Conservation (phyloP, 2,888 invertebrate genomes). For the Philereme vetulata region DNA sequence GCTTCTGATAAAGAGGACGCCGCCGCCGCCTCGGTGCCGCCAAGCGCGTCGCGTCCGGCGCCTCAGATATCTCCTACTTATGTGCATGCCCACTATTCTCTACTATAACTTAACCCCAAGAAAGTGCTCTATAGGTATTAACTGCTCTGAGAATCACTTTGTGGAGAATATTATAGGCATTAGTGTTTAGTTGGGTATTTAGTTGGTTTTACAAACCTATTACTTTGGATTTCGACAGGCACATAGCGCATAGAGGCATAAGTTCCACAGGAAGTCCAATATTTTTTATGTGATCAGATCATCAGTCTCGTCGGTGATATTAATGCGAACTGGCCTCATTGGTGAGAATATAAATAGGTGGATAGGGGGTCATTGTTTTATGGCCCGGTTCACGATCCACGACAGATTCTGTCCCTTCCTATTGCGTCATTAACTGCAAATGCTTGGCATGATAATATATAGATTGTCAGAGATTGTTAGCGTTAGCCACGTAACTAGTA, state of each 20-base stretch:
- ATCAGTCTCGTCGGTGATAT: slow-evolving; percentile 23
- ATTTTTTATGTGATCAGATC: slow-evolving; percentile 19
- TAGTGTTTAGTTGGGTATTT: slow-evolving; percentile 29
- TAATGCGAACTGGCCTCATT: slow-evolving; percentile 27
- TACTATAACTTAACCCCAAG: slow-evolving; percentile 45
- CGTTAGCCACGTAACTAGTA: slow-evolving; percentile 25
- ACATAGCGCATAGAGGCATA: background rate
- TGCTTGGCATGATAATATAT: slow-evolving; percentile 38
- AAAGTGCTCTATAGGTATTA: slow-evolving; percentile 41
- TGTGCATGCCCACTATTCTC: slow-evolving; percentile 45
- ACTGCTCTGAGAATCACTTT: slow-evolving; percentile 35
- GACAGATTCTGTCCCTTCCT: slow-evolving; percentile 39
- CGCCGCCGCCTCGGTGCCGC: slow-evolving; percentile 53
- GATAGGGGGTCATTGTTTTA: slow-evolving; percentile 43
- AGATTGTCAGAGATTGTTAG: slow-evolving; percentile 34
- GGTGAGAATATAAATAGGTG: slow-evolving; percentile 35
- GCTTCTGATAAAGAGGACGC: slow-evolving; percentile 67
- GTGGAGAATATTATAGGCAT: slow-evolving; percentile 36
- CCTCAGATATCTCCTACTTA: slow-evolving; percentile 42
- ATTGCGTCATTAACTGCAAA: slow-evolving; percentile 42
- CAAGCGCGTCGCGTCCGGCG: slow-evolving; percentile 49
- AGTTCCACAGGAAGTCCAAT: slow-evolving; percentile 15
- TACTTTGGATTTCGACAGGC: no score
- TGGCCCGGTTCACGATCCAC: slow-evolving; percentile 38
- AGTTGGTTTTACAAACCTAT: slow-evolving; percentile 12